Evolutionary conservation across 2,113 vertebrate genomes (phyloP).

Genomic region (Cariama cristata): DNA sequence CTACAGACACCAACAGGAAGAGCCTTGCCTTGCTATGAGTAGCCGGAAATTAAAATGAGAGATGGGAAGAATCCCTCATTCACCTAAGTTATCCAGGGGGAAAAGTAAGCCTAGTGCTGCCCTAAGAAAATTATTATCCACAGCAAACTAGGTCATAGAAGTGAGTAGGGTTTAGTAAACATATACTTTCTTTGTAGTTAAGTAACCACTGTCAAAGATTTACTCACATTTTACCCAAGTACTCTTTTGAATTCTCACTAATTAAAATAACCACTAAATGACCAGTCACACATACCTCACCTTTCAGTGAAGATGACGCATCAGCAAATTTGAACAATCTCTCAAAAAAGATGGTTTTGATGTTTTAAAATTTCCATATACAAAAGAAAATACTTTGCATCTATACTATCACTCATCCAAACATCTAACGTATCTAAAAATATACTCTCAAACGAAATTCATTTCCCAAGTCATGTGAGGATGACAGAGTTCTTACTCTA

Average conservation of each 20-base stretch:
- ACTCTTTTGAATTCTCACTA: background rate
- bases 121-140: background rate
- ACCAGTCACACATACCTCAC: background rate
- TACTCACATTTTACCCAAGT: background rate
- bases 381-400: background rate
- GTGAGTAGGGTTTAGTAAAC: background rate
- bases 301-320: accelerated
- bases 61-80: background rate
- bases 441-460: accelerated
- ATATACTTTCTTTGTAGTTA: background rate
- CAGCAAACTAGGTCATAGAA: background rate
- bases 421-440: background rate
- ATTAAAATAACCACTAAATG: background rate
- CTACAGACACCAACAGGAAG: accelerated
- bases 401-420: background rate
- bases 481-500: background rate
- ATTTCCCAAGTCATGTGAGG: background rate
- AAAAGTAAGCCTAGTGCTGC: background rate
- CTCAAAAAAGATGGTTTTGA: background rate
- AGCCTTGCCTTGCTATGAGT: background rate
- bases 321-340: background rate
- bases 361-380: background rate
- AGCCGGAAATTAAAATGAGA: background rate
- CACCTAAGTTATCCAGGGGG: background rate
- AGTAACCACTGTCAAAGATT: background rate